These are phyloP conservation scores for Brachylomia viminalis DNA, from an alignment of 2,888 invertebrate species.

Conservation along the genomic window DNA sequence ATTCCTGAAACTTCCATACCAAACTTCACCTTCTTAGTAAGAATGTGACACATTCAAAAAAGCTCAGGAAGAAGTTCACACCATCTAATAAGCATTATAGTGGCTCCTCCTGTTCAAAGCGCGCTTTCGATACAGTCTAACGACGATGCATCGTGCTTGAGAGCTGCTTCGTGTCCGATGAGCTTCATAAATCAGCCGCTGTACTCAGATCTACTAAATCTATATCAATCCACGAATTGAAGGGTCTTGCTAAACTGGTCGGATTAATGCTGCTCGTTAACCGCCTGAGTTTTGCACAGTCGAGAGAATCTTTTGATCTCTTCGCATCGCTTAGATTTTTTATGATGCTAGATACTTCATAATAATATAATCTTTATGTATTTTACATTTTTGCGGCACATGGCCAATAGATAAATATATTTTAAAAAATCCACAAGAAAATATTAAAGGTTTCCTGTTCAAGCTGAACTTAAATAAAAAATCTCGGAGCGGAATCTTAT, in stretches of 20 bases:
- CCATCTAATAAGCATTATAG: conserved; percentile 63
- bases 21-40: neutral
- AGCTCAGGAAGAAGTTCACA: conserved; percentile 43
- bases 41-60: conserved; percentile 25
- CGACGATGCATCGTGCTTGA: conserved; percentile 77
- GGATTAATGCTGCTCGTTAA: conserved; percentile 72
- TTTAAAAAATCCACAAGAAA: neutral
- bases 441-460: conserved; percentile 1
- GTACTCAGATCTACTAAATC: conserved; percentile 48
- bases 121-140: conserved; percentile 71
- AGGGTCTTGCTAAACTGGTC: conserved; percentile 69
- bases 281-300: conserved; percentile 76
- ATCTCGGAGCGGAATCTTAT: conserved; percentile 15
- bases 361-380: conserved; percentile 27
- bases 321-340: conserved; percentile 67
- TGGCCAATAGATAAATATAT: conserved; percentile 6
- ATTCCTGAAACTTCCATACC: neutral
- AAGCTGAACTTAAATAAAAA: conserved; percentile 9
- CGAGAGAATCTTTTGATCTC: conserved; percentile 81
- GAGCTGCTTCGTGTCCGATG: conserved; percentile 79
- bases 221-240: conserved; percentile 7
- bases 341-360: conserved; percentile 49
- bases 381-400: neutral
- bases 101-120: conserved; percentile 53
- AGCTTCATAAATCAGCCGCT: conserved; percentile 69